These are phyloP conservation scores for Caenorhabditis sp. DNA, from an alignment of 2,888 invertebrate genomes.

Conservation along the genomic window DNA sequence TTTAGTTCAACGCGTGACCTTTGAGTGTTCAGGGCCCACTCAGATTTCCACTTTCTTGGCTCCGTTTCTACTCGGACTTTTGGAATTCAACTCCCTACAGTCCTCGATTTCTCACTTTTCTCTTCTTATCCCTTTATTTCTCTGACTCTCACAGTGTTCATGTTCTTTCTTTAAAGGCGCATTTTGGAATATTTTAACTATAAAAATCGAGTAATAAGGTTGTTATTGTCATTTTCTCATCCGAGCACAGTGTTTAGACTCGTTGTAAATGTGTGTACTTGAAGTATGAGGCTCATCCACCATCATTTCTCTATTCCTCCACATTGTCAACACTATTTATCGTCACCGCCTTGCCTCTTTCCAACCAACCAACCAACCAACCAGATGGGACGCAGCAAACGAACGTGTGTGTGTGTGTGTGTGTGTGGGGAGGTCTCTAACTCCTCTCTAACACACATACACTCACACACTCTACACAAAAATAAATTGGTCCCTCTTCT, in stretches of 20 bases:
- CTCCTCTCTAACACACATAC: constrained; percentile 23
- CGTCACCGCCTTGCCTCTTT: background rate
- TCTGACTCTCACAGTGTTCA: background rate
- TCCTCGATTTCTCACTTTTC: too few relatives aligned
- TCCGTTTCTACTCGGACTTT: too few relatives aligned
- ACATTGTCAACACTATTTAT: background rate
- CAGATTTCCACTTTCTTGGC: background rate
- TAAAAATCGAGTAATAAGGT: too few relatives aligned
- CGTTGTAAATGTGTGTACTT: background rate
- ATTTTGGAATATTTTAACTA: too few relatives aligned
- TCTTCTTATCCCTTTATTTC: background rate
- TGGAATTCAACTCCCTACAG: too few relatives aligned
- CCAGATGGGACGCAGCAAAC: constrained; percentile 9
- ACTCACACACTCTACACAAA: constrained; percentile 18
- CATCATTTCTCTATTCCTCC: background rate
- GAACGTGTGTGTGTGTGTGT: constrained; percentile 23
- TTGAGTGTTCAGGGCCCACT: too few relatives aligned
- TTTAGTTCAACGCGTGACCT: too few relatives aligned
- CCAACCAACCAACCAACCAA: background rate
- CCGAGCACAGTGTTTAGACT: background rate
- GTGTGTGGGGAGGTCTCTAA: constrained; percentile 9
- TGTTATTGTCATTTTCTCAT: background rate
- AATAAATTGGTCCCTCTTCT: constrained; percentile 8
- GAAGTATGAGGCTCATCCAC: constrained; percentile 1
- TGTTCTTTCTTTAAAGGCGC: background rate